Base-by-base conservation (phyloP, 2,113 vertebrate genomes). In the Coptodon bakossiorum region DNA sequence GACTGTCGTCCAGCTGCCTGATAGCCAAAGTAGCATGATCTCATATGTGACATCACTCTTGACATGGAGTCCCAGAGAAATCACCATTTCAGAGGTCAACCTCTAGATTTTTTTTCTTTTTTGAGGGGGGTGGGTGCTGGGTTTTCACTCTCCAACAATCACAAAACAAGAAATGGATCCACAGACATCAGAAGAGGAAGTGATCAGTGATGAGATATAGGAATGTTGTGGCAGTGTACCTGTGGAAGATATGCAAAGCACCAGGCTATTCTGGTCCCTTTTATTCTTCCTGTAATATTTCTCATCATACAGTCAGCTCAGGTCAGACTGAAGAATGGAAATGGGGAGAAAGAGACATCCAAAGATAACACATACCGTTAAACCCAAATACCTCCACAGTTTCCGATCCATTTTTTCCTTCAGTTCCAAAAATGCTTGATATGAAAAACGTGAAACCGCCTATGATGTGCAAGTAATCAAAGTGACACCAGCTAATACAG, bases 1-100 rank as follows among this genome's bases (percentile, higher is more conserved):
- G 36, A 73, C 29, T 86, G 59, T 85, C 84, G 81, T 86, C 61
- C 81, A 84, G 86, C 87, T 92, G 91, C 88, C 17, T 40, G 87
- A 71, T 56, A 87, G 86, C 43, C 81, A 38, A 81, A 87, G 76
- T 66, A 13, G 73, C 3, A 56, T 89, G 87, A 92, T 73, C 91
- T 93, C 85, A 93, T 88, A 59, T 66, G 68, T 95, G 85, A 94
- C 89, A 86, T 92, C 90, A 92, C 85, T 87, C 24, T 16, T 9
- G 63, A 66, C 61, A 66, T 7, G 86, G 85, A 91, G 84, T 86
- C 76, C 91, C 84, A 82, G 82, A 91, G 81, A 91, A 92, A 86
- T 87, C 38, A 5, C 48, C 54, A 40, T 73, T 57, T 80, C 48
- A 53, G 50, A 34, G 83, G 61, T 89, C 40, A 43, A 71, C 48